Percentiles rank a stretch among this genome's conserved stretches.
Evolutionary conservation across 1,140 invertebrate genomes (phyloP).

Genomic region (Diploscapter pachys): DNA sequence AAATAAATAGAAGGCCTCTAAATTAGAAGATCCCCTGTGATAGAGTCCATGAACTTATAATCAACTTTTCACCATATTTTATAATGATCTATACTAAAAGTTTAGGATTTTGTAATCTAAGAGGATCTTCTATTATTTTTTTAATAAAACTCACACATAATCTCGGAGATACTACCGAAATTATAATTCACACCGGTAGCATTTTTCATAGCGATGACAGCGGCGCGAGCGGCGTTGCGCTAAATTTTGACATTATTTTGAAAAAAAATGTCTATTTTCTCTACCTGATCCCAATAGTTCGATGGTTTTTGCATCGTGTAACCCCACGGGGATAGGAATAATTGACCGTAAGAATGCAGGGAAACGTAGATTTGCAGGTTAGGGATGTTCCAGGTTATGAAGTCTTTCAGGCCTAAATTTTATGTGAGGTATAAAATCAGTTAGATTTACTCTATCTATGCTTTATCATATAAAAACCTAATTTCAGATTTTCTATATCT

Average conservation of each 20-base stretch:
- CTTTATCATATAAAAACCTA: background rate
- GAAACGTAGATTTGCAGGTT: constrained; percentile 50
- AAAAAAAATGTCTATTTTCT: background rate
- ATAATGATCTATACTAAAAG: too few relatives aligned
- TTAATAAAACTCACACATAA: constrained; percentile 44
- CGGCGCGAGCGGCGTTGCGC: constrained; percentile 44
- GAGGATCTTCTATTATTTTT: background rate
- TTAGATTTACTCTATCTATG: background rate
- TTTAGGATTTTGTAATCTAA: too few relatives aligned
- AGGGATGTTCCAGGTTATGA: constrained; percentile 43
- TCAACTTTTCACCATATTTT: too few relatives aligned
- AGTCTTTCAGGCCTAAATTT: constrained; percentile 39
- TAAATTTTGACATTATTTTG: constrained; percentile 21
- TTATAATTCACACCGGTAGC: constrained; percentile 47
- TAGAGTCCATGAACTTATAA: too few relatives aligned
- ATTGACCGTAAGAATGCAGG: constrained; percentile 59
- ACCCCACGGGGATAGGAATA: constrained; percentile 63
- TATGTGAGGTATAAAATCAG: background rate
- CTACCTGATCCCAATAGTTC: constrained; percentile 51
- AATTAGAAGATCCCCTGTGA: background rate
- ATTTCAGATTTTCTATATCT: background rate
- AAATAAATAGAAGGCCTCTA: background rate
- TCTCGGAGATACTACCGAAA: constrained; percentile 52
- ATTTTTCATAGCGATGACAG: constrained; percentile 53
- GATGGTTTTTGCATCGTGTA: constrained; percentile 53